A percentile compares a stretch with the other conserved stretches of the same genome.
Evolutionary conservation across 2,797 vertebrate genomes (phyloP).

Genomic region (Masticophis lateralis): DNA sequence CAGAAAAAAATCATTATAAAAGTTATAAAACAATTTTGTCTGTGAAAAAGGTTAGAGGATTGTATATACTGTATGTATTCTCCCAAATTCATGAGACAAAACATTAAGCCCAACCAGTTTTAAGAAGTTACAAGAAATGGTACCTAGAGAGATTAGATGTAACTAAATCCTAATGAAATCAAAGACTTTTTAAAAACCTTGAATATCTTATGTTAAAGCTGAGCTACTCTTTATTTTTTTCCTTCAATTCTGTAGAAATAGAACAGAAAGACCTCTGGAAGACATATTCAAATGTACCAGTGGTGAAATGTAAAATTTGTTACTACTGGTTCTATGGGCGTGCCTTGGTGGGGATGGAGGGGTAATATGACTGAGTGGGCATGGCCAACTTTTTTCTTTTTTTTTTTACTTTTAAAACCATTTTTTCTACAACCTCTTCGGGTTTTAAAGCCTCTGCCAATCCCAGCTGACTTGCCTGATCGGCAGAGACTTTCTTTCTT

Average conservation of each 20-base stretch:
- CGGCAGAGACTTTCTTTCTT: no score
- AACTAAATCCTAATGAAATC: not conserved
- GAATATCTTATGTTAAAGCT: not conserved
- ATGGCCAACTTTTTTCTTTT: no score
- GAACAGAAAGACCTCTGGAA: not conserved
- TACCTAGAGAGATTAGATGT: not conserved
- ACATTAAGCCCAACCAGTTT: not conserved
- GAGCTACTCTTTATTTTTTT: not conserved
- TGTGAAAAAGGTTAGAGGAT: slow-evolving; percentile 19
- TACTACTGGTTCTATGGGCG: no score
- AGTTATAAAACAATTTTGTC: not conserved
- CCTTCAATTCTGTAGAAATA: not conserved
- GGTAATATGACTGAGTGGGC: no score
- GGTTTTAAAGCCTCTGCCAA: no score
- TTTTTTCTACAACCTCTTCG: no score
- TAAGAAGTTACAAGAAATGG: not conserved
- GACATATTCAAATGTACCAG: not conserved
- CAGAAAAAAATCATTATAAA: not conserved
- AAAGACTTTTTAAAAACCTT: not conserved
- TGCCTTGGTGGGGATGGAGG: no score
- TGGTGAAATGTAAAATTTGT: no score
- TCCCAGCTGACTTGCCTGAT: no score
- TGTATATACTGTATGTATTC: not conserved
- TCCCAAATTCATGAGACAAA: not conserved
- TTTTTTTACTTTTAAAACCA: no score